A percentile compares a stretch with the other conserved stretches of the same genome.
Evolutionary conservation across 2,113 vertebrate species (phyloP).

Genomic region (Esox niger): DNA sequence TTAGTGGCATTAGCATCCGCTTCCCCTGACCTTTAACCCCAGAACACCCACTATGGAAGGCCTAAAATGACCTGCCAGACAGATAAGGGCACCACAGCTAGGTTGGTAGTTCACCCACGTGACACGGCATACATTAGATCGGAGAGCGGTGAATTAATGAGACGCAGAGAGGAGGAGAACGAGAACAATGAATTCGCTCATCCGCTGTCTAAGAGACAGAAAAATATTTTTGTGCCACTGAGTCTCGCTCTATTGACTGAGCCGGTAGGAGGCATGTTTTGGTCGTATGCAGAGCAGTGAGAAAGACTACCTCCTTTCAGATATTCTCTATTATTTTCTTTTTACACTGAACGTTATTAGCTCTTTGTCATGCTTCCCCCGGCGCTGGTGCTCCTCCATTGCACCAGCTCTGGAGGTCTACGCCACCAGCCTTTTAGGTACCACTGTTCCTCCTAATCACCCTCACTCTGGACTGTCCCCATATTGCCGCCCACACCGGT

Average conservation of each 20-base stretch:
- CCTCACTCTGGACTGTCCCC: too few species aligned
- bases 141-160: constrained; percentile 16
- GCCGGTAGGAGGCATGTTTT: constrained; percentile 15
- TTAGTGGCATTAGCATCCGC: constrained; percentile 7
- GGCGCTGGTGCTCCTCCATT: too few species aligned
- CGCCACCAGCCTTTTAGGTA: too few species aligned
- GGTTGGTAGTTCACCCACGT: constrained; percentile 14
- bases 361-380: too few species aligned
- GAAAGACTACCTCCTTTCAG: too few species aligned
- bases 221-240: constrained; percentile 22
- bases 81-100: background rate
- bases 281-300: too few species aligned
- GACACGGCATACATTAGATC: constrained; percentile 5
- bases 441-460: too few species aligned
- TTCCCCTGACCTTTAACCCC: constrained; percentile 7
- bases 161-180: constrained; percentile 16
- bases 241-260: constrained; percentile 10
- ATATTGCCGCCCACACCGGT: too few species aligned
- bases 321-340: too few species aligned
- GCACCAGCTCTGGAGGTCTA: too few species aligned
- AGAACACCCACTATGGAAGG: background rate
- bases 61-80: background rate
- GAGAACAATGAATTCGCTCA: constrained; percentile 19
- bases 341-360: too few species aligned
- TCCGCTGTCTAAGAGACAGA: constrained; percentile 19